Evolutionary conservation across 2,797 vertebrate genomes (phyloP), one percentile per base, ranked within the genome.

Genomic region (Geotrypetes seraphini): DNA sequence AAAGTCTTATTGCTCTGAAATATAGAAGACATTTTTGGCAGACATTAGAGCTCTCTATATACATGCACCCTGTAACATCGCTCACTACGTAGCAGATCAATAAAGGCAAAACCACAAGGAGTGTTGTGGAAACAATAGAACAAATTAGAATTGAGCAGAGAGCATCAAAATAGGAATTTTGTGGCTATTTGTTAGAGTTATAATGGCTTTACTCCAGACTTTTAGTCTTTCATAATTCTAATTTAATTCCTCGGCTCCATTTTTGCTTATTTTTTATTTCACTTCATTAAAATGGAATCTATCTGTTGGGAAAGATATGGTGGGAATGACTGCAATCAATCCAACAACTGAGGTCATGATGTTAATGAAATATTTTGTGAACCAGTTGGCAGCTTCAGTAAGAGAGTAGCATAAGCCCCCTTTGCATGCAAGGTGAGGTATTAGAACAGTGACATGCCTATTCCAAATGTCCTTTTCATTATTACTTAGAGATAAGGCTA

Each of bases 401-500:
- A 32, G 31, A 45, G 33, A 23, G 1, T 1, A 39, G n/a, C 6
- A 2, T 12, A 18, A 2, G 4, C 36, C 18, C 29, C 2, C 31
- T 24, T 45, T 46, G 56, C 25, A 19, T 24, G 11, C 17, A 45
- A 22, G 12, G 12, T 43, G 46, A 33, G n/a, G 12, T 19, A 43
- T 30, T n/a, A 47, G 57, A 60, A 48, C 18, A 43, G 12, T 30
- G 23, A 43, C 2, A 5, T 13, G 38, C 17, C n/a, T 17, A 43
- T 38, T 36, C 4, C 21, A 55, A 53, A 26, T 37, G 44, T 22
- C 28, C 32, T 50, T 27, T 45, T 31, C 19, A 49, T 43, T 45
- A 41, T 39, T 46, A 39, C 52, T 47, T 44, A 42, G 52, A 50
- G 17, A 28, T 42, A 50, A 39, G 44, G 52, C 50, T 42, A 43